Evolutionary conservation across 2,113 vertebrate species (phyloP), one percentile per base, ranked within the genome.

Genomic region (Morone saxatilis): DNA sequence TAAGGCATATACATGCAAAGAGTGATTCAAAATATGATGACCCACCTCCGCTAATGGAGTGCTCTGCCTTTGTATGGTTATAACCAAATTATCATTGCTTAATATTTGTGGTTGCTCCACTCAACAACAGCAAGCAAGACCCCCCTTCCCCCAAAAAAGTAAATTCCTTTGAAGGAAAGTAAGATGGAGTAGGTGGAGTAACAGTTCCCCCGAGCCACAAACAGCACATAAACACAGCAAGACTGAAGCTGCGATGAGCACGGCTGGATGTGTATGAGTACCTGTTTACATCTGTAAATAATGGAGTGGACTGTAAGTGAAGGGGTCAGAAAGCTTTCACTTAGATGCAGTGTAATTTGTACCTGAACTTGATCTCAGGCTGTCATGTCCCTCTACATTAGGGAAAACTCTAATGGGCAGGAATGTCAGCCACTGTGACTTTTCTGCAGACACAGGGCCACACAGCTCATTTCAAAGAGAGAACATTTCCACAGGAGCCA

Each of bases 231-330:
- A 48, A 38, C 78, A 61, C 11, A 45, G 10, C 12, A 48, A 57
- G 65, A 40, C 47, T 13, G 7, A 36, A 7, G 45, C 31, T 41
- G 7, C 11, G 4, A 70, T 50, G 43, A 22, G 57, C 43, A 65
- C 9, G 2, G 12, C 1, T 62, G 51, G 60, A 47, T 71, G 67
- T 70, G 61, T 51, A 9, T 56, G 53, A 69, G 76, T 51, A 14
- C 40, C 59, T 81, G 87, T 91, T 88, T 85, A 86, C 78, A 88
- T 22, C 78, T 63, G 80, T 91, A 88, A 90, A 88, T 91, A 84
- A 88, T 57, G 63, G 45, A 78, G 83, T 31, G 75, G 80, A 77
- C 48, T 62, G 61, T 77, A 77, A 83, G 82, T 0, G 36, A 68
- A 69, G 48, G 47, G 87, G 69, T 88, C 71, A 66, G 78, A 71